These are phyloP conservation scores for Ricordea florida DNA, from an alignment of 92 coral and sea anemone species.

Conservation along the genomic window DNA sequence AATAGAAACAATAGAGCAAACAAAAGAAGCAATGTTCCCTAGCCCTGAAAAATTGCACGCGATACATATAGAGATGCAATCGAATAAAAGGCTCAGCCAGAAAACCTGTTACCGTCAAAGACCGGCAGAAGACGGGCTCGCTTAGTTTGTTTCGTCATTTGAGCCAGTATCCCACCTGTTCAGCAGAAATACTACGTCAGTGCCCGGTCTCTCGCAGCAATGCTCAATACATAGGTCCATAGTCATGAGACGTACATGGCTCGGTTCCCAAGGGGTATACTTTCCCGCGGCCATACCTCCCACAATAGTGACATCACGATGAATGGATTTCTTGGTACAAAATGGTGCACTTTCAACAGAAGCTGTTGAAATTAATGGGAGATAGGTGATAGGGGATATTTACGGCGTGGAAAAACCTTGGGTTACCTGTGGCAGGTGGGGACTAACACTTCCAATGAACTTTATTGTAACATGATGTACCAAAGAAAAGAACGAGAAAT, in stretches of 20 bases:
- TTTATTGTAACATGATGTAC: too few species aligned
- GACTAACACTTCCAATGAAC: neutral
- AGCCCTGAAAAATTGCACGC: too few species aligned
- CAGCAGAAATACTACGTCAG: conserved; percentile 72
- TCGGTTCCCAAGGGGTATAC: conserved; percentile 70
- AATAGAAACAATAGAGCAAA: too few species aligned
- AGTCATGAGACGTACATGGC: conserved; percentile 48
- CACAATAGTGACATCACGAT: conserved; percentile 54
- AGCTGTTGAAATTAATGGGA: neutral
- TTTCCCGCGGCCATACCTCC: conserved; percentile 71
- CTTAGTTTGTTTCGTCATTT: neutral
- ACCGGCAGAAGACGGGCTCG: too few species aligned
- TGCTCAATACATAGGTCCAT: conserved; percentile 63
- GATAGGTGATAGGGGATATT: neutral
- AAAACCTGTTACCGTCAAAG: too few species aligned
- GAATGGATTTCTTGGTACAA: conserved; percentile 32
- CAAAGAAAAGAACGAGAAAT: too few species aligned
- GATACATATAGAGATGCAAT: too few species aligned
- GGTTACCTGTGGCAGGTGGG: too few species aligned
- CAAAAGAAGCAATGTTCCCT: too few species aligned
- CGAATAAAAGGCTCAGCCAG: too few species aligned
- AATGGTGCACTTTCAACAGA: neutral
- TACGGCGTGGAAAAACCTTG: too few species aligned
- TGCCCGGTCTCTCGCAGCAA: conserved; percentile 58
- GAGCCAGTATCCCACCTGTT: conserved; percentile 40